Evolutionary conservation across 2,888 invertebrate species (phyloP).

Genomic region (Hydropsyche betteni): DNA sequence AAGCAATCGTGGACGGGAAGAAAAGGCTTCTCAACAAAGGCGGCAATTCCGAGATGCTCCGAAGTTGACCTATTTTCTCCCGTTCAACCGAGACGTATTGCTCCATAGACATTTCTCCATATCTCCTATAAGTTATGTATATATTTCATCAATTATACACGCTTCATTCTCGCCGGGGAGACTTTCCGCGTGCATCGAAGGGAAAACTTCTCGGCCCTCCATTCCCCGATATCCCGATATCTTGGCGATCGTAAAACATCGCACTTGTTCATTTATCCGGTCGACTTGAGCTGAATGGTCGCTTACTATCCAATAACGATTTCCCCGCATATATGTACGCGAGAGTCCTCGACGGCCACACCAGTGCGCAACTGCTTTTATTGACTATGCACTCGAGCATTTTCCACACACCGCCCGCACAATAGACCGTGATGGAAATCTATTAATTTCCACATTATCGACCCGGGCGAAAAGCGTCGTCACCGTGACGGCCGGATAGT

Average conservation of each 20-base stretch:
- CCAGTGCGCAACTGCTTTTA: neutral
- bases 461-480: neutral
- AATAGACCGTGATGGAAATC: neutral
- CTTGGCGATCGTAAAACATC: no score
- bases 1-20: conserved; percentile 40
- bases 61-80: conserved; percentile 46
- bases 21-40: conserved; percentile 44
- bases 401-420: neutral
- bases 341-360: neutral
- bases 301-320: conserved; percentile 7
- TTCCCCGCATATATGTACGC: neutral
- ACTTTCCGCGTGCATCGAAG: no score
- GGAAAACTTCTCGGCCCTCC: no score
- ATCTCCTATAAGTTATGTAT: neutral
- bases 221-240: no score
- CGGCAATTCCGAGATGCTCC: conserved; percentile 41
- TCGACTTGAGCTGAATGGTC: no score
- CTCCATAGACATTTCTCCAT: conserved; percentile 31
- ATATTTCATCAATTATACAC: conserved; percentile 27
- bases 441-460: conserved; percentile 4
- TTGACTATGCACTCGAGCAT: conserved; percentile 18
- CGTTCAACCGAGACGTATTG: conserved; percentile 44
- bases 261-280: no score
- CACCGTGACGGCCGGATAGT: neutral
- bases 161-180: neutral